phyloP scores from a whole-genome alignment of 2,797 vertebrate genomes.

The Acomys russatus region DNA sequence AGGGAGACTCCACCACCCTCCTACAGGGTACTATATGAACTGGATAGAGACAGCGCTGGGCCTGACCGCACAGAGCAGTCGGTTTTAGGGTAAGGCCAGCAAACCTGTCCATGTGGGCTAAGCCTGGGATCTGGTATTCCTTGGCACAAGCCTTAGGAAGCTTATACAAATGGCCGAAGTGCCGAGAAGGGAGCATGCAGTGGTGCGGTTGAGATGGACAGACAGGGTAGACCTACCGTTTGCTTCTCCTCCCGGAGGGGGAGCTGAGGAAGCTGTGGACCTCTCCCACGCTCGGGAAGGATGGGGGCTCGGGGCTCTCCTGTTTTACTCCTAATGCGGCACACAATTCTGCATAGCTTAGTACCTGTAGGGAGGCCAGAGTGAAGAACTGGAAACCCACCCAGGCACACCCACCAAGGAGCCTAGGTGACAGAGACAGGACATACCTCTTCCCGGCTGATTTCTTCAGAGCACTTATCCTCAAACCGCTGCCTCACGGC shows the following conservation, averaged over 20 bases:
- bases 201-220: accelerated
- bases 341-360: conserved; percentile 95
- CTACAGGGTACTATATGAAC: background rate
- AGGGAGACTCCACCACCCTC: background rate
- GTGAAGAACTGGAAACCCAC: background rate
- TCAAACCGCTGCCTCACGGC: conserved; percentile 98
- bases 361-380: conserved; percentile 89
- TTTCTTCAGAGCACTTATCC: conserved; percentile 93
- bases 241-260: conserved; percentile 93
- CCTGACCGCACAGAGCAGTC: background rate
- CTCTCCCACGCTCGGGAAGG: conserved; percentile 90
- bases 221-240: conserved; percentile 87
- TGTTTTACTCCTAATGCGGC: conserved; percentile 93
- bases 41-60: background rate
- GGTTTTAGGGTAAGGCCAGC: background rate
- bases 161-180: background rate
- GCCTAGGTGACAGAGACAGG: background rate
- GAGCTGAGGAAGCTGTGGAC: conserved; percentile 95
- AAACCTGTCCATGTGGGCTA: background rate
- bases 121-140: background rate
- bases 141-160: background rate
- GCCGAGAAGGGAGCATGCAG: background rate
- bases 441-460: conserved; percentile 94
- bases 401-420: accelerated
- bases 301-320: conserved; percentile 87